These are phyloP conservation scores for Colossoma macropomum DNA, from an alignment of 2,113 vertebrate genomes.

Conservation along the genomic window DNA sequence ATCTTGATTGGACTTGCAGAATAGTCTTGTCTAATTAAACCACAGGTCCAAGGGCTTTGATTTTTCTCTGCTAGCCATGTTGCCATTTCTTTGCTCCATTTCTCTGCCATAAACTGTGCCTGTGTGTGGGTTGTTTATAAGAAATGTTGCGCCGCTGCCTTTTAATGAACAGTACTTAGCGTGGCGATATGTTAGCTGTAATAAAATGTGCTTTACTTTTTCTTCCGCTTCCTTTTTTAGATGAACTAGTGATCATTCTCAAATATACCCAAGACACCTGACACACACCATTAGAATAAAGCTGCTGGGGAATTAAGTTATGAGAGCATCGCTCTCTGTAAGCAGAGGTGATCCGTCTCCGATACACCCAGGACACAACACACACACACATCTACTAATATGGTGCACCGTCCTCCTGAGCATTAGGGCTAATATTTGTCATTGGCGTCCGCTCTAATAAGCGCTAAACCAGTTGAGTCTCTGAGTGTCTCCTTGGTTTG, in stretches of 20 bases:
- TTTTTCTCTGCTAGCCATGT: background rate
- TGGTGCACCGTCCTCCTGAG: conserved; percentile 14
- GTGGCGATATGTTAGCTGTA: background rate
- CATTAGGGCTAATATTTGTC: conserved; percentile 50
- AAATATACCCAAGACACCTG: conserved; percentile 24
- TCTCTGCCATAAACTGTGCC: background rate
- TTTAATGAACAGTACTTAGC: background rate
- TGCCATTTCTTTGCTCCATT: background rate
- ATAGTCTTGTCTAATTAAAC: background rate
- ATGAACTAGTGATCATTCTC: conserved; percentile 38
- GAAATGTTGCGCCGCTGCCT: background rate
- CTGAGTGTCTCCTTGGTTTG: conserved; percentile 16
- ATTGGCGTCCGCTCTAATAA: conserved; percentile 36
- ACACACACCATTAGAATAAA: conserved; percentile 24
- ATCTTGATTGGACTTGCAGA: background rate
- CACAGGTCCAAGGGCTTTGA: background rate
- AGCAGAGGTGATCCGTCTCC: conserved; percentile 10
- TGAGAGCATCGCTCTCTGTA: background rate
- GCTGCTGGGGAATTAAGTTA: conserved; percentile 23
- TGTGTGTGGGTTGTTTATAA: background rate
- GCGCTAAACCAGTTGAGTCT: conserved; percentile 26
- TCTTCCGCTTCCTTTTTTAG: conserved; percentile 5
- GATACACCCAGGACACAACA: background rate
- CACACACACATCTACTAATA: conserved; percentile 21
- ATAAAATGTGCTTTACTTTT: background rate